Conservation (phyloP, 1,140 invertebrate genomes). For the Camponotus floridanus region DNA sequence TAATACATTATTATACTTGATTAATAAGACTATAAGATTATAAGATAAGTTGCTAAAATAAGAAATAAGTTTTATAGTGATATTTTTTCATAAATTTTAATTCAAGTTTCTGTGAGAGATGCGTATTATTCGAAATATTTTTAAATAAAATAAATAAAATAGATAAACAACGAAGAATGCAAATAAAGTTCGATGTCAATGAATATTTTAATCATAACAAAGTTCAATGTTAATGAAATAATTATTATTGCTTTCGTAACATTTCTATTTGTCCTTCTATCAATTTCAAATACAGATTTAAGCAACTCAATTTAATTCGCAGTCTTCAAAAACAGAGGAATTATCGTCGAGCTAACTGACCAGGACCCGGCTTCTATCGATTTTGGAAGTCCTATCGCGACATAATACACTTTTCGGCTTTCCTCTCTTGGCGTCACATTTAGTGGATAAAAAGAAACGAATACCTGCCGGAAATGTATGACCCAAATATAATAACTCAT, state of each 20-base stretch:
- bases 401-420: conserved; percentile 75
- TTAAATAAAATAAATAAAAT: neutral
- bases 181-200: neutral
- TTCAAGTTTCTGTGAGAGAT: neutral
- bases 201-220: no score
- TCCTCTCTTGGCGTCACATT: conserved; percentile 61
- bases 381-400: conserved; percentile 83
- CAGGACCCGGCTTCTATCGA: conserved; percentile 82
- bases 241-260: neutral
- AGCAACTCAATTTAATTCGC: conserved; percentile 55
- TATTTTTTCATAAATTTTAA: conserved; percentile 2
- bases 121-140: neutral
- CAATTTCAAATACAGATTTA: conserved; percentile 56
- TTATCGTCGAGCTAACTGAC: conserved; percentile 62
- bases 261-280: conserved; percentile 12
- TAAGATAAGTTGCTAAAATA: no score
- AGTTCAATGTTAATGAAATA: neutral
- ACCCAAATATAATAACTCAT: conserved; percentile 33
- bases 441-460: conserved; percentile 48
- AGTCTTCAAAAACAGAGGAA: conserved; percentile 57
- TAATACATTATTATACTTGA: neutral
- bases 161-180: neutral
- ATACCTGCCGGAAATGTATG: conserved; percentile 38
- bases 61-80: neutral
- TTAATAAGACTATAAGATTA: neutral